A percentile compares a stretch with the other conserved stretches of the same genome.
These are phyloP conservation scores for Parochlus steinenii DNA, from an alignment of 2,888 invertebrate species.

Conservation along the genomic window DNA sequence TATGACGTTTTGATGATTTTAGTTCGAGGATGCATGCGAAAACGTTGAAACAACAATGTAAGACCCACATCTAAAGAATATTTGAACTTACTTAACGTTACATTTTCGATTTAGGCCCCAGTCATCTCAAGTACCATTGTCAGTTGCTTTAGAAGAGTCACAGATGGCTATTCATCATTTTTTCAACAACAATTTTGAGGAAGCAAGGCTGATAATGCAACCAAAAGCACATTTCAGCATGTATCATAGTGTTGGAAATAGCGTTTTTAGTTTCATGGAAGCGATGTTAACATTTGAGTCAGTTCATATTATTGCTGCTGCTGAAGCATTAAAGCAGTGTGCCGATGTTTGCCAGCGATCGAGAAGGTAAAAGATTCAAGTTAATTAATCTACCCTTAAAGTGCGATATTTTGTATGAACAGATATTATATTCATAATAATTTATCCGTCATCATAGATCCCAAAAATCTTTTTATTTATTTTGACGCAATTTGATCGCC, in stretches of 20 bases:
- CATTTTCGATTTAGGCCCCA: too few relatives aligned
- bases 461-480: too few relatives aligned
- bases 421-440: too few relatives aligned
- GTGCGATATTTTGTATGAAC: too few relatives aligned
- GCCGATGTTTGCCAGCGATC: constrained; percentile 60
- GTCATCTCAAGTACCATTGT: too few relatives aligned
- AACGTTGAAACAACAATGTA: background rate
- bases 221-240: constrained; percentile 68
- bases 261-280: constrained; percentile 79
- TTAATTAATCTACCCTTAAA: too few relatives aligned
- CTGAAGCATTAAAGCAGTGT: constrained; percentile 57
- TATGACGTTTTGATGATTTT: background rate
- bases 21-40: constrained; percentile 6
- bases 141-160: constrained; percentile 60
- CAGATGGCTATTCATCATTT: constrained; percentile 71
- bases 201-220: constrained; percentile 60
- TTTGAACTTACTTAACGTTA: too few relatives aligned
- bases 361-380: constrained; percentile 47
- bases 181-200: constrained; percentile 78
- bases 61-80: too few relatives aligned
- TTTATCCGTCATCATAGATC: too few relatives aligned
- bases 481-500: too few relatives aligned
- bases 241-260: constrained; percentile 82
- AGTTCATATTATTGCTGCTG: constrained; percentile 53
- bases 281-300: constrained; percentile 87